A percentile compares a stretch with the other conserved stretches of the same genome.
Conservation (phyloP, 2,797 vertebrate species). For the Capromys pilorides region DNA sequence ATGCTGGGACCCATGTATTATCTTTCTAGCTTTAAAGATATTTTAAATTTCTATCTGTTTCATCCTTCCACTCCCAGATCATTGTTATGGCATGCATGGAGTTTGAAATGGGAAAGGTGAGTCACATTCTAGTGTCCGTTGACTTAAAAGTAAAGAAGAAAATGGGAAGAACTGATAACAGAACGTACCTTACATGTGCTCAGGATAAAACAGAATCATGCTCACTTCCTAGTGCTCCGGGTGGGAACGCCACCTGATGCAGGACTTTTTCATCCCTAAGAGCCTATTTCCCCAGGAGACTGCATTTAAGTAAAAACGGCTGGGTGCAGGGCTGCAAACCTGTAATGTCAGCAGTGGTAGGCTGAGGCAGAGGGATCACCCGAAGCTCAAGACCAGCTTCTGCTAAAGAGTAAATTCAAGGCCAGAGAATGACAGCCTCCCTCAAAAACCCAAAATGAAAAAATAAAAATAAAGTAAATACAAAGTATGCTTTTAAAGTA, state of each 20-base stretch:
- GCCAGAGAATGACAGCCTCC: background rate
- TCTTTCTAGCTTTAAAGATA: background rate
- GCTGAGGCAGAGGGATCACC: background rate
- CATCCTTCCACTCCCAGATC: constrained; percentile 87
- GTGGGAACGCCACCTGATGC: background rate
- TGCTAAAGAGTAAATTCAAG: background rate
- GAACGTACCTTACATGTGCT: constrained; percentile 5
- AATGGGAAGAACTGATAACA: background rate
- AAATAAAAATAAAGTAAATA: background rate
- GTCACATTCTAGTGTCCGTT: constrained; percentile 37
- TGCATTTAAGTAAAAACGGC: constrained; percentile 12
- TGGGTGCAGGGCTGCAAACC: background rate
- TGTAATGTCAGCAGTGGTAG: background rate
- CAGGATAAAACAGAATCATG: background rate
- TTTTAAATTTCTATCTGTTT: constrained; percentile 55
- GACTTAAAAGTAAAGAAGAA: background rate
- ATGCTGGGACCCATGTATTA: background rate
- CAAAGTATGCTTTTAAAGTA: background rate
- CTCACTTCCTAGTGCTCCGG: background rate
- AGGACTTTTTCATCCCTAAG: background rate
- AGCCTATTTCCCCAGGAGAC: background rate
- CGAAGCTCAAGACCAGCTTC: background rate
- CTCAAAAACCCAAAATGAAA: background rate
- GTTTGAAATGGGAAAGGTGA: constrained; percentile 98
- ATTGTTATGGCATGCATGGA: constrained; percentile 98